Evolutionary conservation across 1,140 invertebrate genomes (phyloP).

Genomic region (Drosophila rhopaloa): DNA sequence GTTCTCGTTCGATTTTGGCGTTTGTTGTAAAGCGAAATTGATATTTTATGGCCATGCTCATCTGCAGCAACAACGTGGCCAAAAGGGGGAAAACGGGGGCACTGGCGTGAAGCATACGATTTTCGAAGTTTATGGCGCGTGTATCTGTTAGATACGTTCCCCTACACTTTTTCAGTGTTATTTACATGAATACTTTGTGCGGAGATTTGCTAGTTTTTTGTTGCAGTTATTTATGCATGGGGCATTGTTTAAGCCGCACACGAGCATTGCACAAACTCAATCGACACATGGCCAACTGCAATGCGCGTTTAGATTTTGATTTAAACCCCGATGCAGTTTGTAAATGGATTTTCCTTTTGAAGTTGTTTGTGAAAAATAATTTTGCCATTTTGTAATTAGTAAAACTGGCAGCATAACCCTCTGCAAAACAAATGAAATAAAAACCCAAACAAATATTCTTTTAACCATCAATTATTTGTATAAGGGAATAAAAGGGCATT

Average conservation of each 20-base stretch:
- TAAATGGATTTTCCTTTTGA: conserved; percentile 35
- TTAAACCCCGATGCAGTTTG: conserved; percentile 47
- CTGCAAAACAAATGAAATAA: conserved; percentile 1
- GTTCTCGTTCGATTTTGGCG: conserved; percentile 79
- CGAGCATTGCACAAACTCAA: conserved; percentile 23
- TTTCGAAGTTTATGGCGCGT: conserved; percentile 80
- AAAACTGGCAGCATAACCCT: neutral
- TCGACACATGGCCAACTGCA: conserved; percentile 28
- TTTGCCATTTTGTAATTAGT: conserved; percentile 25
- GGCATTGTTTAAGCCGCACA: conserved; percentile 70
- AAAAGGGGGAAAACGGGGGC: neutral
- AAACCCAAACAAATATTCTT: neutral
- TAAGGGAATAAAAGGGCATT: neutral
- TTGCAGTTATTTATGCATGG: conserved; percentile 74
- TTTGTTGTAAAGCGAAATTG: conserved; percentile 81
- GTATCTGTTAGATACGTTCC: conserved; percentile 73
- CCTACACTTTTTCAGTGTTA: conserved; percentile 15
- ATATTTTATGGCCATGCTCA: conserved; percentile 80
- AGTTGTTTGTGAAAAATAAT: conserved; percentile 2
- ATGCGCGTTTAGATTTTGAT: conserved; percentile 69
- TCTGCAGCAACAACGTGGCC: conserved; percentile 45
- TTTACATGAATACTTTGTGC: conserved; percentile 45
- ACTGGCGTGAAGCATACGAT: conserved; percentile 63
- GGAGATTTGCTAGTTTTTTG: conserved; percentile 45
- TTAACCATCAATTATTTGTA: neutral